These are phyloP conservation scores for Macroramphosus scolopax DNA, from an alignment of 2,797 vertebrate species.

Conservation along the genomic window DNA sequence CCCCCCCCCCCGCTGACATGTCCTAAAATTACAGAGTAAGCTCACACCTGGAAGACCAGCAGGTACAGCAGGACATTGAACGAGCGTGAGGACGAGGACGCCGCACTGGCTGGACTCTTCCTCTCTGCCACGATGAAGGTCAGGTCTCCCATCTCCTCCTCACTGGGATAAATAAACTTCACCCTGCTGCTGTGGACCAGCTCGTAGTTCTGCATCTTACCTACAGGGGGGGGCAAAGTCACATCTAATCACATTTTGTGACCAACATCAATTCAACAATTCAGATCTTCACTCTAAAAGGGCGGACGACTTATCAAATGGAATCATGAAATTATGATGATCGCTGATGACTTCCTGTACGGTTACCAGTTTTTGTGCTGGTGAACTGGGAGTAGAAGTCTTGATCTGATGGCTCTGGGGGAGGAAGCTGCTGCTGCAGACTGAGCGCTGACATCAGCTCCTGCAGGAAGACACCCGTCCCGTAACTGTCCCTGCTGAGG, in stretches of 20 bases:
- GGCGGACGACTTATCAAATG: too few relatives aligned
- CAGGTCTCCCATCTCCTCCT: constrained; percentile 96
- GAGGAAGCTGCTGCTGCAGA: constrained; percentile 85
- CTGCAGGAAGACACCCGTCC: constrained; percentile 90
- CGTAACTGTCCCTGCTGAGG: constrained; percentile 91
- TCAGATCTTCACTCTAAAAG: too few relatives aligned
- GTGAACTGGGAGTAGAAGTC: constrained; percentile 98
- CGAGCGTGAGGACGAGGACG: constrained; percentile 67
- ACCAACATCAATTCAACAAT: too few relatives aligned
- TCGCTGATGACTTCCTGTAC: neutral
- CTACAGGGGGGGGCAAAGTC: constrained; percentile 64
- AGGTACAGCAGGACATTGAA: constrained; percentile 92
- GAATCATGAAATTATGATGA: too few relatives aligned
- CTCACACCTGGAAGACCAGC: constrained; percentile 88
- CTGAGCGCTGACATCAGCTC: constrained; percentile 92
- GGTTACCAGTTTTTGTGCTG: constrained; percentile 85
- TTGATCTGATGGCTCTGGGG: constrained; percentile 90
- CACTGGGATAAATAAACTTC: constrained; percentile 95
- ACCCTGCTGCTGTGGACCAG: constrained; percentile 96
- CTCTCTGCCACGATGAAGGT: constrained; percentile 92
- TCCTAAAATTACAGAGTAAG: neutral
- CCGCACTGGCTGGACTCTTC: constrained; percentile 66
- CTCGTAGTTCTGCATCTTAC: constrained; percentile 98
- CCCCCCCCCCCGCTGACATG: too few relatives aligned
- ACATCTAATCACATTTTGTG: neutral